phyloP scores from a whole-genome alignment of 2,888 invertebrate species.

The Eremobia ochroleuca region DNA sequence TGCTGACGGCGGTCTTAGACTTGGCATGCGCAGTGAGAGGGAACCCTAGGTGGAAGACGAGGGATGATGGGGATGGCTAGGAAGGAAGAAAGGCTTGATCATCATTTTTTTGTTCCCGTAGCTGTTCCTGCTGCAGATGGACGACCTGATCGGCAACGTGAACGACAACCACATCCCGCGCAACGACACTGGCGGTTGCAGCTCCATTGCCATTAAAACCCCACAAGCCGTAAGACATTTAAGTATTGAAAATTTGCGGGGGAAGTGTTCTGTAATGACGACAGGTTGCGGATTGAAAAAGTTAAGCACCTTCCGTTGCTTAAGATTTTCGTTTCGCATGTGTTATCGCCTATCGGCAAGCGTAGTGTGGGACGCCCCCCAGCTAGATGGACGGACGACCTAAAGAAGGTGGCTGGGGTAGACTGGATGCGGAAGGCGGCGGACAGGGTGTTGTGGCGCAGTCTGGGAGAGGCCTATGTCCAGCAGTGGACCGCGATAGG shows the following conservation, averaged over 20 bases:
- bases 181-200: slow-evolving; percentile 94
- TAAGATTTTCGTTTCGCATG: background rate
- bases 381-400: too few relatives aligned
- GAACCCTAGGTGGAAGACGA: background rate
- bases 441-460: too few relatives aligned
- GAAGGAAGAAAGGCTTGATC: background rate
- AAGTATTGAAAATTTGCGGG: background rate
- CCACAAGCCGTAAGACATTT: slow-evolving; percentile 90
- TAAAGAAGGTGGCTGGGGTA: too few relatives aligned
- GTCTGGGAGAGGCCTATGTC: too few relatives aligned
- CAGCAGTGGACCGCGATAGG: too few relatives aligned
- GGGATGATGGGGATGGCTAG: too few relatives aligned
- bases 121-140: slow-evolving; percentile 96
- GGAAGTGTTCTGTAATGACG: background rate
- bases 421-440: too few relatives aligned
- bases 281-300: too few relatives aligned
- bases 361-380: too few relatives aligned
- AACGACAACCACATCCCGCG: slow-evolving; percentile 87
- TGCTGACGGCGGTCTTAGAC: background rate
- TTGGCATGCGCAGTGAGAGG: background rate
- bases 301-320: background rate
- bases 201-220: slow-evolving; percentile 94
- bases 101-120: slow-evolving; percentile 76
- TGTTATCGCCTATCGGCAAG: too few relatives aligned
- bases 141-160: slow-evolving; percentile 93